Evolutionary conservation across 2,797 vertebrate species (phyloP).

Genomic region (Crenichthys baileyi): DNA sequence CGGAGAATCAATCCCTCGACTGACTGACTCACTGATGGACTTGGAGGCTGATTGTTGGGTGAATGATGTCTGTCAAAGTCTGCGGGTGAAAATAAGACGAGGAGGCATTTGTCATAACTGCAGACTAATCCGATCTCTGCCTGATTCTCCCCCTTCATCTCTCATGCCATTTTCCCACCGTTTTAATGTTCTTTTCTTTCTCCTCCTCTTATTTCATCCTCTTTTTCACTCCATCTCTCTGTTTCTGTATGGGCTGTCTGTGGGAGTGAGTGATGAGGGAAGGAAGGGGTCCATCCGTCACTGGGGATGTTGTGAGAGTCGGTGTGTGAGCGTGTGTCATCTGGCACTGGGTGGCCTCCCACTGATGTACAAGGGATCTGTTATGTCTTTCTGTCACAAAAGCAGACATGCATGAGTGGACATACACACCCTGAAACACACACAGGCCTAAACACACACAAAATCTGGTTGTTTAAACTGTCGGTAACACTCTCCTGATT

Average conservation of each 20-base stretch:
- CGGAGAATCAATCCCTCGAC: neutral
- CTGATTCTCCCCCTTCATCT: neutral
- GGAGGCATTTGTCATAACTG: neutral
- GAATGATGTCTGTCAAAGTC: neutral
- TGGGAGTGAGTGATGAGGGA: slow-evolving; percentile 62
- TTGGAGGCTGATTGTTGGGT: neutral
- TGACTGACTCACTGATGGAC: neutral
- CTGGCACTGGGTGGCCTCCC: slow-evolving; percentile 62
- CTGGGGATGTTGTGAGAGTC: slow-evolving; percentile 32
- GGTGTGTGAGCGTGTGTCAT: slow-evolving; percentile 48
- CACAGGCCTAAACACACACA: neutral
- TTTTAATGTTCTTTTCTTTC: neutral
- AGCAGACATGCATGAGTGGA: slow-evolving; percentile 64
- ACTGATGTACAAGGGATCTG: slow-evolving; percentile 65
- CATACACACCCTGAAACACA: neutral
- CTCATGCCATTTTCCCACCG: neutral
- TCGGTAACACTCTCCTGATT: neutral
- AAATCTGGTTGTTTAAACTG: neutral
- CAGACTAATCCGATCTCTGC: neutral
- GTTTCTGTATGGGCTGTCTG: slow-evolving; percentile 17
- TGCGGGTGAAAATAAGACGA: neutral
- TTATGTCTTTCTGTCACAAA: slow-evolving; percentile 76
- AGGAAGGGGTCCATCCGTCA: slow-evolving; percentile 59
- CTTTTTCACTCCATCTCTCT: neutral
- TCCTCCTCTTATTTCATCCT: neutral